A percentile compares a stretch with the other conserved stretches of the same genome.
phyloP scores from a whole-genome alignment of 2,888 invertebrate species.

The Linhomoeus sp. region DNA sequence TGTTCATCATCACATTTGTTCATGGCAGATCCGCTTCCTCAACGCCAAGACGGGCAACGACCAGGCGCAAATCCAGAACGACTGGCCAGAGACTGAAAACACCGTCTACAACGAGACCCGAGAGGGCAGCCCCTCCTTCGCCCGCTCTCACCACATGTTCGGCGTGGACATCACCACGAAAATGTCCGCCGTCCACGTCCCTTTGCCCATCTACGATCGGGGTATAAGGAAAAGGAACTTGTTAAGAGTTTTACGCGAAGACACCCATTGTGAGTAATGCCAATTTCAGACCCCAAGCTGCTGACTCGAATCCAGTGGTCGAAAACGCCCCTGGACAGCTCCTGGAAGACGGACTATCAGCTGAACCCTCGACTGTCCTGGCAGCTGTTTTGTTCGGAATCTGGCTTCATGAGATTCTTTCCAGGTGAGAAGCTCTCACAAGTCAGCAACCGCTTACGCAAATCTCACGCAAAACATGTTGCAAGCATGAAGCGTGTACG shows the following conservation, averaged over 20 bases:
- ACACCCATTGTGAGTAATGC: too few relatives aligned
- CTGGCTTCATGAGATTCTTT: constrained; percentile 75
- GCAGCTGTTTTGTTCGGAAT: constrained; percentile 91
- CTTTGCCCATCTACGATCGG: constrained; percentile 35
- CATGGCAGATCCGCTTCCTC: neutral
- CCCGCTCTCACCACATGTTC: neutral
- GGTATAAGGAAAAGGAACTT: too few relatives aligned
- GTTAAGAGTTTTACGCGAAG: too few relatives aligned
- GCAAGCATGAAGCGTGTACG: too few relatives aligned
- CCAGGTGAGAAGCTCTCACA: constrained; percentile 46
- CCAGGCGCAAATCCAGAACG: neutral
- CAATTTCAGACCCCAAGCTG: constrained; percentile 52
- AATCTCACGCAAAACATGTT: too few relatives aligned
- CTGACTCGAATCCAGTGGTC: constrained; percentile 84
- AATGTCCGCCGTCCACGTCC: constrained; percentile 32
- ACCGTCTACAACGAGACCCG: too few relatives aligned
- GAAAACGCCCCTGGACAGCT: constrained; percentile 8
- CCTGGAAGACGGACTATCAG: too few relatives aligned
- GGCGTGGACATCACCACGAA: constrained; percentile 8
- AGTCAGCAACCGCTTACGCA: too few relatives aligned
- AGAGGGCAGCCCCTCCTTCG: neutral
- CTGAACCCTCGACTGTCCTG: constrained; percentile 35
- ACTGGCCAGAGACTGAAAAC: too few relatives aligned
- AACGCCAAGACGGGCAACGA: neutral
- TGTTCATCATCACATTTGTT: too few relatives aligned